These are phyloP conservation scores for Aphelocoma coerulescens DNA, from an alignment of 2,113 vertebrate species.

Conservation along the genomic window DNA sequence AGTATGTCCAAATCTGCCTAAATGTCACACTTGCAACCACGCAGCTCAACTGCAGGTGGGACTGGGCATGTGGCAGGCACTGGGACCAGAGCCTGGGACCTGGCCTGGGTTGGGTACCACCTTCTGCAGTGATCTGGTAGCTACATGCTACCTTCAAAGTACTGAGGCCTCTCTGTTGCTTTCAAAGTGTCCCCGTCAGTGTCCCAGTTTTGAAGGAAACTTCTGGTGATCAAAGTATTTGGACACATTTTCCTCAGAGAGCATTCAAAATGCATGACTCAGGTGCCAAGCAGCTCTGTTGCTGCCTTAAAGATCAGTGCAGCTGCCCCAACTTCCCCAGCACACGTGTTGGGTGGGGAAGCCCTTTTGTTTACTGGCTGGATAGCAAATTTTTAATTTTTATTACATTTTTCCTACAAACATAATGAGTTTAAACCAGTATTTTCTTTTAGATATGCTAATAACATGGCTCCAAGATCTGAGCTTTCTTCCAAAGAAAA, in stretches of 20 bases:
- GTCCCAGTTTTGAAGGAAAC: background rate
- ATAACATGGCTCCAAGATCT: background rate
- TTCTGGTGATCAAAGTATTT: background rate
- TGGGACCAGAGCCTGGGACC: background rate
- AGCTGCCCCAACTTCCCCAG: background rate
- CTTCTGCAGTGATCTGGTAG: background rate
- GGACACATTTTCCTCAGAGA: background rate
- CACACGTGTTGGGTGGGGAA: background rate
- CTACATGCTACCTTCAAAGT: fast-evolving
- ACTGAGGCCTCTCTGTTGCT: background rate
- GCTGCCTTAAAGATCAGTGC: background rate
- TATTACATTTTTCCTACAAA: background rate
- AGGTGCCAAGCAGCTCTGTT: background rate
- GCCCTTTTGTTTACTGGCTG: background rate
- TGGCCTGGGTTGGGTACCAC: background rate
- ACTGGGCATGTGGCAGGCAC: background rate
- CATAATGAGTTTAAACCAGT: background rate
- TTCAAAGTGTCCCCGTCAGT: background rate
- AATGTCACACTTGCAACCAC: background rate
- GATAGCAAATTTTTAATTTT: background rate
- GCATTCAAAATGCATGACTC: background rate
- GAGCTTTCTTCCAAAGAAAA: background rate
- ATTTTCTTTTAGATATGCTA: background rate
- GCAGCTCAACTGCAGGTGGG: background rate
- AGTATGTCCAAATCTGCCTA: background rate